Evolutionary conservation across 2,888 invertebrate genomes (phyloP), one percentile per base, ranked within the genome.

Genomic region (Horisme vitalbata): DNA sequence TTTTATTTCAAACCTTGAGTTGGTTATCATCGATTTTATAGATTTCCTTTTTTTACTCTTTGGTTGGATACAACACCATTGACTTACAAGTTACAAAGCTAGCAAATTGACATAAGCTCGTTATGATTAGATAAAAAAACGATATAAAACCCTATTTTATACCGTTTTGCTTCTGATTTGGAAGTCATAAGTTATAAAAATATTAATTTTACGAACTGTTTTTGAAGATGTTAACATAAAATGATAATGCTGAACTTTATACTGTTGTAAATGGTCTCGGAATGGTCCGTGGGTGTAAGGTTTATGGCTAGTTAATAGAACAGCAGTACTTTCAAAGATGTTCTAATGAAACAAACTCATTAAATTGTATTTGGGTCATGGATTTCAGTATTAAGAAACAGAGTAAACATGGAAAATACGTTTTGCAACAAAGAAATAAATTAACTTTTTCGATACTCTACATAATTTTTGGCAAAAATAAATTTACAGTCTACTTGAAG

Each of bases 261-360:
- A 64, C 38, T 52, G 53, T 33, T 60, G 63, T 76, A 72, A 73
- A 74, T 69, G 59, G 63, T 68, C 67, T 56, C 54, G 61, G 66
- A 73, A 66, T 59, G 55, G 55, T 49, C 54, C 37, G 57, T 54
- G 39, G 45, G 49, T 38, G 52, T 56, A 63, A 63, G 53, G 64
- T 61, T 46, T 60, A 61, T 0, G 26, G 10, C 55, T 51, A 45
- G 51, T 24, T 27, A 37, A 11, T 39, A 39, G 31, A 35, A 36
- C 26, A 44, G 31, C 46, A 45, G 8, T 31, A 33, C 45, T 41
- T 52, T 45, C 32, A 51, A 52, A 53, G 50, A 48, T 41, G 34
- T 57, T 54, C 34, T 48, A 53, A 31, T 48, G 36, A 41, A 45
- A 34, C 21, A 23, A 48, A 36, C 46, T 45, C 50, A 52, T 55